Evolutionary conservation across 64 coral and sea anemone species (phyloP).

Genomic region (Stylophora pistillata): DNA sequence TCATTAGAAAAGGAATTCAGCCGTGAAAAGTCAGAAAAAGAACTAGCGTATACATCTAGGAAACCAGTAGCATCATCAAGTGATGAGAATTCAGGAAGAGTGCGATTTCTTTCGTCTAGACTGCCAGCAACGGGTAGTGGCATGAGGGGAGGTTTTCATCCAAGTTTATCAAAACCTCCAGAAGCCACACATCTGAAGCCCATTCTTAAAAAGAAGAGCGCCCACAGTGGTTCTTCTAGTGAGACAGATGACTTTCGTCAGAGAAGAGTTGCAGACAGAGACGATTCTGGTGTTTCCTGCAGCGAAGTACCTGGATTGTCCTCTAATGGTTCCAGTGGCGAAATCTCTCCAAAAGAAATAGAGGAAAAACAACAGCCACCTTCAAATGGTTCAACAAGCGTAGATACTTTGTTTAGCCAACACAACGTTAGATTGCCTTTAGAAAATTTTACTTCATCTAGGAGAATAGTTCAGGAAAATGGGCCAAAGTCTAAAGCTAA

Average conservation of each 20-base stretch:
- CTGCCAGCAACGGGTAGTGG: conserved; percentile 89
- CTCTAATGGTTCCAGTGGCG: neutral
- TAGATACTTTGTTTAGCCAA: conserved; percentile 14
- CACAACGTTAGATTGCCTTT: neutral
- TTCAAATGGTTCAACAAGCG: neutral
- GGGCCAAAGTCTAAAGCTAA: neutral
- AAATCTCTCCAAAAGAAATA: no score
- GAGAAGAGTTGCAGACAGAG: neutral
- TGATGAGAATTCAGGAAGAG: conserved; percentile 77
- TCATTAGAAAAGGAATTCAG: neutral
- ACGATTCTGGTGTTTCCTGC: neutral
- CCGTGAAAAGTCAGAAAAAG: neutral
- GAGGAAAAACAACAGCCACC: neutral
- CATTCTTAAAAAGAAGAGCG: conserved; percentile 78
- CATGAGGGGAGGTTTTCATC: neutral
- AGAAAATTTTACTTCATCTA: neutral
- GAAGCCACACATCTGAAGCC: conserved; percentile 60
- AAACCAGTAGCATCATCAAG: conserved; percentile 40
- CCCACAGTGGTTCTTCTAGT: conserved; percentile 48
- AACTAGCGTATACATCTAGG: neutral
- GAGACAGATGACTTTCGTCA: conserved; percentile 41
- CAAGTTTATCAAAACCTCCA: neutral
- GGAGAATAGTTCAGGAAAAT: neutral
- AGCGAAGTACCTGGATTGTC: neutral
- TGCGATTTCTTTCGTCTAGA: conserved; percentile 90